Evolutionary conservation across 2,113 vertebrate species (phyloP), one percentile per base, ranked within the genome.

Genomic region (Lanius ludovicianus): DNA sequence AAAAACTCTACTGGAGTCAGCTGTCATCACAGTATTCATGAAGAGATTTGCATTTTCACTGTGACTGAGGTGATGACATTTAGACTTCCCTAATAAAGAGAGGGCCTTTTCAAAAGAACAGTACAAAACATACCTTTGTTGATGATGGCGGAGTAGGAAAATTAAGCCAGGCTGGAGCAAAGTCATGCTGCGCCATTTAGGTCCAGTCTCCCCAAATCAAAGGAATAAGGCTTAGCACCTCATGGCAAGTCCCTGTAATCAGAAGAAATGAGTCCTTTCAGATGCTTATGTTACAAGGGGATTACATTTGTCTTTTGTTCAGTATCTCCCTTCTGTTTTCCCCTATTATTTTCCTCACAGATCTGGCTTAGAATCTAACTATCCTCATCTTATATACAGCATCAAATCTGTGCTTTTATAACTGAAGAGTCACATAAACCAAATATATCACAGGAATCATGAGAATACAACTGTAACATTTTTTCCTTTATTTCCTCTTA

Each of bases 121-220:
- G 18, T 23, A 46, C 30, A 74, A 85, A 94, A 77, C 79, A 82
- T 96, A 98, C 98, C 97, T 98, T 98, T 95, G 97, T 96, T 94
- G 98, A 98, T 47, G 98, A 98, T 50, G 98, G 97, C 62, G 96
- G 97, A 94, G 98, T 97, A 96, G 98, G 98, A 97, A 99, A 99
- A 98, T 97, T 98, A 98, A 98, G 98, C 98, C 98, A 98, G 98
- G 98, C 97, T 98, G 98, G 98, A 98, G 98, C 98, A 98, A 98
- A 98, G 97, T 98, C 98, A 98, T 98, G 98, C 97, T 98, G 98
- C 98, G 98, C 98, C 98, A 98, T 98, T 98, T 98, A 98, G 98
- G 97, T 98, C 97, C 97, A 97, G 96, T 97, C 98, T 98, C 96
- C 96, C 94, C 87, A 0, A 97, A 95, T 95, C 96, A 95, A 75